A percentile compares a stretch with the other conserved stretches of the same genome.
Evolutionary conservation across 2,113 vertebrate genomes (phyloP).

Genomic region (Dermatemys mawii): DNA sequence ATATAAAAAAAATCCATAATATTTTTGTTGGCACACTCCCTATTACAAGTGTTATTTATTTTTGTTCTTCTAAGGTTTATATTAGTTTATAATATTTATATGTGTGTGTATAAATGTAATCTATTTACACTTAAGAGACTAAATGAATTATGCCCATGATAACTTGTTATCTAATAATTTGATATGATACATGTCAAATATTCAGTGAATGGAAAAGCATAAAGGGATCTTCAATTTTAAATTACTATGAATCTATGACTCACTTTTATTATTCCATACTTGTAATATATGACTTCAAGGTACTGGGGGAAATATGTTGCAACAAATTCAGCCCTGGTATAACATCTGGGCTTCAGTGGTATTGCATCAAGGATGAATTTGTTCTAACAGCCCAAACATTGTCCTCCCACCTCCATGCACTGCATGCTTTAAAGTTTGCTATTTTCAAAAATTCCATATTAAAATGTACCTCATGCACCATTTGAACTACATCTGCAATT

Average conservation of each 20-base stretch:
- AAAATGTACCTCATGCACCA: not conserved
- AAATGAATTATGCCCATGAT: not conserved
- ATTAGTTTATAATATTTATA: conserved; percentile 13
- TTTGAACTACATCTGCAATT: conserved; percentile 1
- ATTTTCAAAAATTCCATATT: conserved; percentile 20
- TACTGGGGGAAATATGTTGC: not conserved
- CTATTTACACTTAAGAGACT: not conserved
- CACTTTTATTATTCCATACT: not conserved
- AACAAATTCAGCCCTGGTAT: not conserved
- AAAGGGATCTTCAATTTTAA: not conserved
- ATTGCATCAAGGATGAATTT: not conserved
- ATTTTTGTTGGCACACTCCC: not conserved
- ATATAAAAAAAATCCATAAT: not conserved
- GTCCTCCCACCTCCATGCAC: not conserved
- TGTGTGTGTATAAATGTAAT: conserved; percentile 20
- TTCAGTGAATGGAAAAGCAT: not conserved
- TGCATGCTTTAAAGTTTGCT: not conserved
- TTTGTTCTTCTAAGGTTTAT: conserved; percentile 58
- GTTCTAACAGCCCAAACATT: not conserved
- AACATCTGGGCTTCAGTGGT: not conserved
- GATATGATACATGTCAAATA: not conserved
- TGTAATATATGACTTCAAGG: not conserved
- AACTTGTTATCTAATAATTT: not conserved
- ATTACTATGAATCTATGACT: not conserved
- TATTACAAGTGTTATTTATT: conserved; percentile 18